Evolutionary conservation across 2,113 vertebrate species (phyloP), one percentile per base, ranked within the genome.

Genomic region (Oophaga pumilio): DNA sequence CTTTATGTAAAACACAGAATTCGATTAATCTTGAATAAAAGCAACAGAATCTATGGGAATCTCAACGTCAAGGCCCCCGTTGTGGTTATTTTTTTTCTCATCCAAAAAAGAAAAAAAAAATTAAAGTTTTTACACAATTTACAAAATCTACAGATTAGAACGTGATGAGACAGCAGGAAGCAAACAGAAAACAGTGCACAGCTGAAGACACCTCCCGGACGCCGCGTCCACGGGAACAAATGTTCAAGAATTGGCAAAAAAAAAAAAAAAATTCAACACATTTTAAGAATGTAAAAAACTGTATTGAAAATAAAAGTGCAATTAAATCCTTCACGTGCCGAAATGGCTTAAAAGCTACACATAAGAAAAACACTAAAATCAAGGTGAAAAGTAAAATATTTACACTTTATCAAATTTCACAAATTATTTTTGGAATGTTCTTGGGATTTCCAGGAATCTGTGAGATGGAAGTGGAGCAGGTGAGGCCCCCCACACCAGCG

Each of bases 271-370:
- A 57, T 28, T 33, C 1, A 66, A 24, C 20, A 82, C 15, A 49
- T 49, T 82, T 20, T 22, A 28, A 69, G n/a, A 52, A 62, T n/a
- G n/a, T 22, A 84, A 14, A 85, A 85, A 52, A 64, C 4, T 1
- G 20, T 24, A 60, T 76, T 64, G 77, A 78, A 82, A 56, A 28
- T 6, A 50, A 8, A 18, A 86, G 85, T 79, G 76, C 76, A 86
- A 86, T 11, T 50, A 76, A 50, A 77, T 62, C 84, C 84, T 77
- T 85, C 83, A 74, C 60, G 82, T 84, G 68, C 52, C 66, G 18
- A 68, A 57, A 11, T 1, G 52, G 83, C 28, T 15, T 60, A 59
- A 81, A 64, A 79, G 2, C 69, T 73, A 73, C 69, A 49, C 28
- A n/a, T 52, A 9, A 20, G 8, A 53, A 24, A 77, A 56, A 53